Evolutionary conservation across 2,113 vertebrate species (phyloP), one percentile per base, ranked within the genome.

Genomic region (Sylvietta virens): DNA sequence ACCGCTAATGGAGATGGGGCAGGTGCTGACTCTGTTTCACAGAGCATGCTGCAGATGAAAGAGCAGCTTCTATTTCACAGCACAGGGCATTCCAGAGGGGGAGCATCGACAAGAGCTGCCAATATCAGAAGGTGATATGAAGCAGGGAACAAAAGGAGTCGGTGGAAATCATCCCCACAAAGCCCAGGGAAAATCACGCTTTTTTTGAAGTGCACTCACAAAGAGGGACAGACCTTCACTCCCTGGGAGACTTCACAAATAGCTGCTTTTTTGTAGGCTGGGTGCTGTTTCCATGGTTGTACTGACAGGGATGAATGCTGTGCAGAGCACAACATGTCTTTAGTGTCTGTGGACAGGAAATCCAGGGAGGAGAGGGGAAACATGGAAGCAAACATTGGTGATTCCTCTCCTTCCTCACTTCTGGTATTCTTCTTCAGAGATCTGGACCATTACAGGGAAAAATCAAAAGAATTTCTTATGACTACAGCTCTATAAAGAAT

Each of bases 31-130:
- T 94, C 70, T 42, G 50, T 61, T 77, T 58, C 86, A 70, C 72
- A 54, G 42, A 70, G 70, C 1, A 0, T 50, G 64, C 74, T 80
- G 88, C 88, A 93, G 79, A 73, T 83, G 51, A 86, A 96, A 90
- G 76, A 83, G 53, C 90, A 92, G 92, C 90, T 89, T 70, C 67
- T 92, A 6, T 95, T 96, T 73, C 88, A 58, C 80, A 83, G 93
- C 67, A 86, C 81, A 80, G 35, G 71, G 58, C 69, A 70, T 90
- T 90, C 93, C 90, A 90, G 78, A 77, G 69, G 45, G 58, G 54
- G 28, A 91, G 70, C 65, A 79, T 47, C 5, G 1, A 81, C 70
- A 89, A 60, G 88, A 76, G 27, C 56, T 4, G 21, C 64, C 15
- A 7, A 54, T 80, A 88, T 83, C 79, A 57, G 79, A 64, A 83